Evolutionary conservation across 2,113 vertebrate species (phyloP).

Genomic region (Copsychus sechellarum): DNA sequence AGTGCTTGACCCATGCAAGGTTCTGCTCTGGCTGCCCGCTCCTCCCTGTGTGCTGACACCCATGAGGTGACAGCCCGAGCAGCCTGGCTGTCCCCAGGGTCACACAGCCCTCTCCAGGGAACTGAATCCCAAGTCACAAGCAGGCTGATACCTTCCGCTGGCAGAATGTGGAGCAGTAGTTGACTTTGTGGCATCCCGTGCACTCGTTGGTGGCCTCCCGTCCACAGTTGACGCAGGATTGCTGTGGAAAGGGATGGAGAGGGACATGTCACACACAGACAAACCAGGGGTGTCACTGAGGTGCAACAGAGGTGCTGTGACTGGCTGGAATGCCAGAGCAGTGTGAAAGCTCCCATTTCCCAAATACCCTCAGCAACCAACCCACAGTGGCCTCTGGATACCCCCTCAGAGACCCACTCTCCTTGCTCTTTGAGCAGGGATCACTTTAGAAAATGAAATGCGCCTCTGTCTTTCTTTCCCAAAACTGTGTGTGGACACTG

Average conservation of each 20-base stretch:
- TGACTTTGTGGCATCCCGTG: constrained; percentile 94
- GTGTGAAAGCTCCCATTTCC: not conserved
- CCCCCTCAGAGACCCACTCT: not conserved
- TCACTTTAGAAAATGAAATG: not conserved
- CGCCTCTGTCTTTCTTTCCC: not conserved
- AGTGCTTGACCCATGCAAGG: accelerated
- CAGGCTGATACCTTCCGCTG: constrained; percentile 85
- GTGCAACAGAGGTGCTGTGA: no score
- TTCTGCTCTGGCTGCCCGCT: not conserved
- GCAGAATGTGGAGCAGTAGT: constrained; percentile 98
- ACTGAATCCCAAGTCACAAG: not conserved
- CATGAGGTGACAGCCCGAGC: not conserved
- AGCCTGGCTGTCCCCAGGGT: not conserved
- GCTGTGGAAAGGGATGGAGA: constrained; percentile 72
- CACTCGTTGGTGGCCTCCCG: constrained; percentile 92
- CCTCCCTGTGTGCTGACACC: not conserved
- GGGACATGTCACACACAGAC: not conserved
- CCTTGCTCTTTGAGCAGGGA: not conserved
- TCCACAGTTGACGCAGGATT: constrained; percentile 94
- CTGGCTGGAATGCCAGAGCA: accelerated
- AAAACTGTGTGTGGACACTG: not conserved
- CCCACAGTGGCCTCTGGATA: not conserved
- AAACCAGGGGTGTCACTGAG: accelerated
- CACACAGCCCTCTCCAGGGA: not conserved
- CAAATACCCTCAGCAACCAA: not conserved